Evolutionary conservation across 2,888 invertebrate species (phyloP), one percentile per base, ranked within the genome.

Genomic region (Blastobasis lacticolella): DNA sequence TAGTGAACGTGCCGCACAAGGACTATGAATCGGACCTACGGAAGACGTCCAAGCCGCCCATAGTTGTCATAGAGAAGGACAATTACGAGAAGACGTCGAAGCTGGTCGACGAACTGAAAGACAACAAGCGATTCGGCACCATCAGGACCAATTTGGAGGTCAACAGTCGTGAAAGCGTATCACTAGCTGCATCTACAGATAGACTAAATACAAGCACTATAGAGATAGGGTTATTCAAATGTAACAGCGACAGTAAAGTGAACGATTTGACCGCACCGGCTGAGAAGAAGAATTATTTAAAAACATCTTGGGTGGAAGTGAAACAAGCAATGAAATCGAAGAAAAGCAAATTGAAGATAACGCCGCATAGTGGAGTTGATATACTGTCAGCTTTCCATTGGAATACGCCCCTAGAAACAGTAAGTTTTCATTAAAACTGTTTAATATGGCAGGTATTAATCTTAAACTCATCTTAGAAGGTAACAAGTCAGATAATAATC

Each of bases 1-100:
- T 91, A 40, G 84, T 91, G 9, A 89, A 85, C 57, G 84, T 91
- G 23, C 91, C 91, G 5, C 86, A 85, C 37, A 88, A 84, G 52
- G 80, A 78, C 51, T 74, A 89, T 59, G 91, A 91, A 69, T 67
- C 72, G 45, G 70, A 71, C 54, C 57, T 76, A 52, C 67, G 64
- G 54, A 63, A 64, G 23, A 66, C 56, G 37, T 59, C 59, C 8
- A 59, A 57, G 5, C 49, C 59, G 38, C 53, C 63, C 42, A 68
- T 64, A 58, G 57, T 65, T 10, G 53, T 60, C 46, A 54, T 62
- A 4, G 64, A 67, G 53, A 67, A 66, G 48, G 69, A 71, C 46
- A 71, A 71, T 55, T 63, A 60, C 51, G 62, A 66, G 8, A 66
- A 56, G 9, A 57, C 62, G 0, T 63, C 64, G 5, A 67, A 71